Base-by-base conservation (phyloP, 2,888 invertebrate genomes). In the Peribatodes rhomboidaria region DNA sequence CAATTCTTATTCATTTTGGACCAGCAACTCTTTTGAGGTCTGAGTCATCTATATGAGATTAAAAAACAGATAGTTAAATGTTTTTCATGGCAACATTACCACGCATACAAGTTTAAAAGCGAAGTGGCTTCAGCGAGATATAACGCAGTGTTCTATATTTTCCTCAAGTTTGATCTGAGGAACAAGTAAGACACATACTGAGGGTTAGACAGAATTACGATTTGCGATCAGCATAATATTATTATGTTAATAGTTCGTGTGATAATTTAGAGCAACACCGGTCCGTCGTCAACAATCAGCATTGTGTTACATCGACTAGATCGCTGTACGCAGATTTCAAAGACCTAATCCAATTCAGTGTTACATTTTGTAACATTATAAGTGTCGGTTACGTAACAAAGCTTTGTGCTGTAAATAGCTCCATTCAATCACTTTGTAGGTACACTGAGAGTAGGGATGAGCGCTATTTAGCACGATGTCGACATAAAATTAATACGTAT, bases 331-430 rank as follows among this genome's bases (percentile, higher is more conserved):
- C 55, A 60, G 55, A 60, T 60, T 65, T 60, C 37, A 61, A 61
- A 61, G 52, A 61, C 39, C 73, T 77, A 79, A 76, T 74, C 79
- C 79, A 84, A 83, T 79, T 82, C 80, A 75, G 74, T 71, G 75
- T 73, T 79, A 75, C 79, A 79, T 84, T 84, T 84, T 84, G 86
- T 82, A 87, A 87, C 84, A 79, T 83, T 86, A 85, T 84, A 83
- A 74, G 78, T 75, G 79, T 78, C 72, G 70, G 84, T 89, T 88
- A 85, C 83, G 85, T 84, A 89, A 89, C 86, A 86, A 82, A 78
- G 83, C 85, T 88, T 88, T 88, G 87, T 87, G 79, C 77, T 71
- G 74, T 84, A 83, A 84, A 83, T 85, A 85, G 73, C 75, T 76
- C 78, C 81, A 86, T 85, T 87, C 84, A 84, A 79, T 82, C 76